Base-by-base conservation (phyloP, 2,888 invertebrate genomes). In the Eupelmus urozonus region DNA sequence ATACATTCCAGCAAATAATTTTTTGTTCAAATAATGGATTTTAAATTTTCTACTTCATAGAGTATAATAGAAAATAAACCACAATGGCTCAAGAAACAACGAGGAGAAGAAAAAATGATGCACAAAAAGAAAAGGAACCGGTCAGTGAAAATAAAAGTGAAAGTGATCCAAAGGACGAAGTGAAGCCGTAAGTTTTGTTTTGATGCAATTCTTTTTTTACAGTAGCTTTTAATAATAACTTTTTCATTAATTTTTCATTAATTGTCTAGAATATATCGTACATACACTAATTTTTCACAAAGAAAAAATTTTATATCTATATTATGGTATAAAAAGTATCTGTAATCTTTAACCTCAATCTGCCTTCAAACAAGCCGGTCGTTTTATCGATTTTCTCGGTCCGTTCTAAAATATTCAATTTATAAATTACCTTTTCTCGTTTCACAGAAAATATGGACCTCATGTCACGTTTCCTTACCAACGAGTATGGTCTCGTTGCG, bases 401-500 rank as follows among this genome's bases (percentile, higher is more conserved):
- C 27, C n/a, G 57, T 59, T 70, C 34, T 23, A 76, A 13, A 70
- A 57, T 67, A 51, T 63, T 13, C 2, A 11, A 45, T 55, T 2
- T 20, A 42, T 27, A 13, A 16, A 69, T 42, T 53, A 16, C 20
- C 42, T 57, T 70, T 42, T 57, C 25, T 76, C 60, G n/a, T 69
- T 81, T 84, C 83, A 2, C 81, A 90, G 90, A 42, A 91, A 90
- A 83, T 91, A 87, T 83, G 91, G 91, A 1, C 90, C 91, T 11
- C 78, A 86, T 45, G 85, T 90, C 16, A 85, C 87, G 49, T 90
- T 91, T 81, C 90, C 90, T 1, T 87, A 91, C 80, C 91, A 91
- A 78, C 87, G 90, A 80, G 84, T 91, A 25, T 91, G 91, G 90
- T 90, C 91, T 1, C 87, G 91, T 27, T 87, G 88, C 49, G 85